A percentile compares a stretch with the other conserved stretches of the same genome.
Evolutionary conservation across 2,113 vertebrate genomes (phyloP).

Genomic region (Octodon degus): DNA sequence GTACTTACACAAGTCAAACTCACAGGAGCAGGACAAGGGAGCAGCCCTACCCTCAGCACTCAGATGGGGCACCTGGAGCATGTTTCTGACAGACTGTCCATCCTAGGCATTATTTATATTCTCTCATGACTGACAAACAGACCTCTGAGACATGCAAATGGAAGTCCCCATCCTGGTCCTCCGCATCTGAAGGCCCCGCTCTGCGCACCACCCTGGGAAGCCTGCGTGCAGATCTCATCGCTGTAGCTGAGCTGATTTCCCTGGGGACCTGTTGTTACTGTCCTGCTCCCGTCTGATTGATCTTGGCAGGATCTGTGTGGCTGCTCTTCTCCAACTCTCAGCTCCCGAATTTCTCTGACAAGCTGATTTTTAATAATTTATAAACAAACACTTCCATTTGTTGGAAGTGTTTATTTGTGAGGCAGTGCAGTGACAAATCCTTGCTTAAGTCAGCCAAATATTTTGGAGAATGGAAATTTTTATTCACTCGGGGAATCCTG

Average conservation of each 20-base stretch:
- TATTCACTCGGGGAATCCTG: background rate
- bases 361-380: slow-evolving; percentile 55
- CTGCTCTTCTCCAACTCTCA: background rate
- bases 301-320: slow-evolving; percentile 16
- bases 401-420: slow-evolving; percentile 11
- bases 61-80: background rate
- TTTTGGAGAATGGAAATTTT: background rate
- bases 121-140: background rate
- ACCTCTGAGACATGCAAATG: background rate
- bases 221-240: background rate
- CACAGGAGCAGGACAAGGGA: background rate
- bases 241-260: background rate
- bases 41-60: background rate
- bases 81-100: background rate
- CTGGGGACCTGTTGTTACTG: background rate
- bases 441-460: background rate
- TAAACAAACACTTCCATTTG: slow-evolving; percentile 45
- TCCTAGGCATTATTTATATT: background rate
- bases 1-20: background rate
- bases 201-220: background rate
- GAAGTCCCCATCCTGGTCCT: background rate
- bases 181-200: background rate
- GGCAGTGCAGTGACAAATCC: background rate
- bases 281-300: slow-evolving; percentile 55
- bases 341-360: slow-evolving; percentile 45